These are phyloP conservation scores for Oncopeltus fasciatus DNA, from an alignment of 1,140 invertebrate species.

Conservation along the genomic window DNA sequence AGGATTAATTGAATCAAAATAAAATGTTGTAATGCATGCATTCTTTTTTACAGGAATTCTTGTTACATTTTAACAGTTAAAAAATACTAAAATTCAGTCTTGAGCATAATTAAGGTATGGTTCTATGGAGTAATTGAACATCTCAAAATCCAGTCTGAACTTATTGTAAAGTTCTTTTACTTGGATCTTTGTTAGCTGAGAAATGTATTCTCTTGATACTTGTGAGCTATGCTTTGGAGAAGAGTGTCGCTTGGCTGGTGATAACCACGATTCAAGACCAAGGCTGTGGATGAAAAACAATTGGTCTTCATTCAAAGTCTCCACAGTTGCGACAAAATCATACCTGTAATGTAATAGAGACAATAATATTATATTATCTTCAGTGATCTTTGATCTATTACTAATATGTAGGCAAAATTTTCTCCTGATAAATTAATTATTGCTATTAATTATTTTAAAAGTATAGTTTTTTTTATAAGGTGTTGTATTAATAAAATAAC, in stretches of 20 bases:
- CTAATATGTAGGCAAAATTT: too few relatives aligned
- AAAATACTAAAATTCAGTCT: constrained; percentile 22
- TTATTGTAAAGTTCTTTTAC: constrained; percentile 61
- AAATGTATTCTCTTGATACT: constrained; percentile 41
- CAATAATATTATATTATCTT: too few relatives aligned
- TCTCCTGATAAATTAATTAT: too few relatives aligned
- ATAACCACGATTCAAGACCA: neutral
- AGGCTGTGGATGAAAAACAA: constrained; percentile 47
- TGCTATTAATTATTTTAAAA: too few relatives aligned
- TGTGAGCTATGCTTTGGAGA: constrained; percentile 47
- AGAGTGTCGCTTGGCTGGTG: constrained; percentile 49
- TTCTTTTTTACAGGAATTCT: neutral
- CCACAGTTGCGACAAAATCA: constrained; percentile 18
- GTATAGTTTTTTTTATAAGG: too few relatives aligned
- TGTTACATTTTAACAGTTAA: neutral
- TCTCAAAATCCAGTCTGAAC: constrained; percentile 68
- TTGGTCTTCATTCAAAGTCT: constrained; percentile 42
- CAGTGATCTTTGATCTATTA: too few relatives aligned
- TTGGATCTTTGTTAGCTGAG: constrained; percentile 53
- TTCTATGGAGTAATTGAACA: constrained; percentile 65
- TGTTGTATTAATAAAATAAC: too few relatives aligned
- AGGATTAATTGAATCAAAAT: too few relatives aligned
- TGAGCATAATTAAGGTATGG: constrained; percentile 48
- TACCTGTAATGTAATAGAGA: neutral
- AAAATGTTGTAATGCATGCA: too few relatives aligned